phyloP scores from a whole-genome alignment of 2,797 vertebrate species.

The Coregonus sp. region DNA sequence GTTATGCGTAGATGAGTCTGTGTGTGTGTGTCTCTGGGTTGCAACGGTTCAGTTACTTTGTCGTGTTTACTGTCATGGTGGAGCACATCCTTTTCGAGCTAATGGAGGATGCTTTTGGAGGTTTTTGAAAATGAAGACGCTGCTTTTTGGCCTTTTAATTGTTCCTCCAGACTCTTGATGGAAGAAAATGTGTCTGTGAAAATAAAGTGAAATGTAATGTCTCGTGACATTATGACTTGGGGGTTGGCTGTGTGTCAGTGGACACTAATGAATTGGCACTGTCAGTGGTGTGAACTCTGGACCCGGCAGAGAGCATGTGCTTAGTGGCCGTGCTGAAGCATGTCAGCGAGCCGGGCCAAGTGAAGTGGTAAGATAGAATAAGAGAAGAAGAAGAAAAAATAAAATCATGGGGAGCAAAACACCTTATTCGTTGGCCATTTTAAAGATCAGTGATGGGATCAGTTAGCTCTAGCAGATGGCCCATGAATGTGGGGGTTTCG shows the following conservation, averaged over 20 bases:
- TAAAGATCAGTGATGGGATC: conserved; percentile 56
- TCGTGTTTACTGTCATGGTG: conserved; percentile 33
- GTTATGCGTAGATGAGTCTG: conserved; percentile 59
- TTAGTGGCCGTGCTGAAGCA: conserved; percentile 65
- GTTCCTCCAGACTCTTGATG: conserved; percentile 15
- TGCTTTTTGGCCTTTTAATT: conserved; percentile 32
- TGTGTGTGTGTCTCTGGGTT: conserved; percentile 42
- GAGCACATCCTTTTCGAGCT: conserved; percentile 30
- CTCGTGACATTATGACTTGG: conserved; percentile 59
- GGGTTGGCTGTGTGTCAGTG: conserved; percentile 65
- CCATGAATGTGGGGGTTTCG: conserved; percentile 42
- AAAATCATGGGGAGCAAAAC: conserved; percentile 24
- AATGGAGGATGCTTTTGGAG: conserved; percentile 30
- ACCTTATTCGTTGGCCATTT: conserved; percentile 32
- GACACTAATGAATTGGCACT: conserved; percentile 73
- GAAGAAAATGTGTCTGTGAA: conserved; percentile 4
- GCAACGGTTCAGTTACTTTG: conserved; percentile 51
- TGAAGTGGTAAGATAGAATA: conserved; percentile 54
- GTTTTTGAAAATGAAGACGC: conserved; percentile 17
- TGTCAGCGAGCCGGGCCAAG: conserved; percentile 53
- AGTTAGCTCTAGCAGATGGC: conserved; percentile 24
- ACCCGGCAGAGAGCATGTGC: conserved; percentile 55
- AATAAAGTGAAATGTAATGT: conserved; percentile 45
- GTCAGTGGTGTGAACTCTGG: conserved; percentile 63
- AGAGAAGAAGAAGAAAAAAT: conserved; percentile 45